Evolutionary conservation across 2,797 vertebrate genomes (phyloP).

Genomic region (Pangasius sanitwongsei): DNA sequence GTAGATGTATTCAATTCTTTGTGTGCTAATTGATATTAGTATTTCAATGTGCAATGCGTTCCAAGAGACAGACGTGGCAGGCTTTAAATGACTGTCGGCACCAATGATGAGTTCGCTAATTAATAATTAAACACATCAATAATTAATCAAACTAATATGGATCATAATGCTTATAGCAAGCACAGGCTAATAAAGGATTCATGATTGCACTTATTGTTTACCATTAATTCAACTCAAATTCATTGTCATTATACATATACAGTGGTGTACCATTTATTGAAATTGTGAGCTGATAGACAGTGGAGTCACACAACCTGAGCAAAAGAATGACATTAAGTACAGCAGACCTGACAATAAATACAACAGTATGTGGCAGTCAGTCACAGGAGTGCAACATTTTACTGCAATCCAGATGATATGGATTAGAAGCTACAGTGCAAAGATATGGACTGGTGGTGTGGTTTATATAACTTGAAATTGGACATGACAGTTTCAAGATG

Average conservation of each 20-base stretch:
- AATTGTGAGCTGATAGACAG: background rate
- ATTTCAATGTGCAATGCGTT: slow-evolving; percentile 66
- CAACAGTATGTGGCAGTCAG: background rate
- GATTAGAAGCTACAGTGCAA: too few species aligned
- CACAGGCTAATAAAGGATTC: background rate
- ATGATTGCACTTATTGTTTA: background rate
- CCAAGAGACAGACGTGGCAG: background rate
- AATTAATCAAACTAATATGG: background rate
- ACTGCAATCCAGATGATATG: background rate
- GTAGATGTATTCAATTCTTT: slow-evolving; percentile 60
- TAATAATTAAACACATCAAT: slow-evolving; percentile 14
- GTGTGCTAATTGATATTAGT: slow-evolving; percentile 65
- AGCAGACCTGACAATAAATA: background rate
- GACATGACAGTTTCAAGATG: background rate
- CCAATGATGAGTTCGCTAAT: slow-evolving; percentile 17
- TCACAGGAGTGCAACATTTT: background rate
- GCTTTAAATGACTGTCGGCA: slow-evolving; percentile 4
- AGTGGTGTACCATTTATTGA: background rate
- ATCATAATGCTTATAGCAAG: background rate
- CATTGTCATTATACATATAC: background rate
- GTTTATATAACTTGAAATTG: background rate
- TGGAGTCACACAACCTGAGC: background rate
- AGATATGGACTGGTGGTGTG: background rate
- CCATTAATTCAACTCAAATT: background rate
- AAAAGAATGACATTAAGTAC: background rate